These are phyloP conservation scores for Paedocypris sp. DNA, from an alignment of 2,113 vertebrate species.

Conservation along the genomic window DNA sequence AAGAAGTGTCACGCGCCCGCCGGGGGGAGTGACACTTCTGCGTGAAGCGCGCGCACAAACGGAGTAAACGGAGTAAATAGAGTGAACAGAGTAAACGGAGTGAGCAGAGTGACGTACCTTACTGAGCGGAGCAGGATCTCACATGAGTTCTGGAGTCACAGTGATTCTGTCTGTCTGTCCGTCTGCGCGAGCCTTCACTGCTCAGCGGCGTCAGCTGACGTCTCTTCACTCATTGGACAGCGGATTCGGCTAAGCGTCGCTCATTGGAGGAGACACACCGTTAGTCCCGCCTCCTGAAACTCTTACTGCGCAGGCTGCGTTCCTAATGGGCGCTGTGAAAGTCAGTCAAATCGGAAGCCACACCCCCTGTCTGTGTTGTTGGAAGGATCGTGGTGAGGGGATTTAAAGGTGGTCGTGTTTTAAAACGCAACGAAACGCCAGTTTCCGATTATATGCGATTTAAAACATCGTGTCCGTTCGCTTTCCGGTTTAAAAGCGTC, in stretches of 20 bases:
- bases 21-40: no score
- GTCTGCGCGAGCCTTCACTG: constrained; percentile 19
- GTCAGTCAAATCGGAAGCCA: constrained; percentile 26
- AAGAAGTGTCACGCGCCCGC: no score
- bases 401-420: neutral
- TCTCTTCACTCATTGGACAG: constrained; percentile 43
- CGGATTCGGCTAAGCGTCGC: neutral
- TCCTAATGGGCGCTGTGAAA: no score
- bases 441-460: no score
- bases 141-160: constrained; percentile 19
- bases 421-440: neutral
- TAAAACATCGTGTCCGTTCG: neutral
- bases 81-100: neutral
- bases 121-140: neutral
- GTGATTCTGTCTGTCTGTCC: constrained; percentile 9
- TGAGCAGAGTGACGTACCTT: constrained; percentile 41
- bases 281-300: constrained; percentile 31
- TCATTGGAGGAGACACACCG: constrained; percentile 38
- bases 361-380: neutral
- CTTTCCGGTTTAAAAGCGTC: neutral
- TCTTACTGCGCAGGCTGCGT: no score
- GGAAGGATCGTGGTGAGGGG: neutral
- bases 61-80: neutral
- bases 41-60: no score
- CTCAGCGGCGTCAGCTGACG: constrained; percentile 24